Conservation (phyloP, 2,113 vertebrate genomes). For the Oreotrochilus melanogaster region DNA sequence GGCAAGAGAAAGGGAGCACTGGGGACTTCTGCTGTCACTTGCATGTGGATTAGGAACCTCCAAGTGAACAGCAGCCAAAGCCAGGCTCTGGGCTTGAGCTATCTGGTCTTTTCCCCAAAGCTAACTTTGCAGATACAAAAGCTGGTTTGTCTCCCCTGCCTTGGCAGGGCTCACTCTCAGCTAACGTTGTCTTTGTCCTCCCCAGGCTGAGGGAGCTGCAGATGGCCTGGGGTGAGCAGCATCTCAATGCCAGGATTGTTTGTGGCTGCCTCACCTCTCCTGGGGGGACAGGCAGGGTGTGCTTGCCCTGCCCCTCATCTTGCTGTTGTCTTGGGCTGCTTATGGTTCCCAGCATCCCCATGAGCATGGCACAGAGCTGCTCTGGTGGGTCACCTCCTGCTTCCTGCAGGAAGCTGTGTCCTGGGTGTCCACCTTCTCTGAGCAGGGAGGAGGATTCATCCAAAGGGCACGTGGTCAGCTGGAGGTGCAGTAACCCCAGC, state of each 20-base stretch:
- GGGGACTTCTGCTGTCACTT: background rate
- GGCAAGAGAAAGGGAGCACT: background rate
- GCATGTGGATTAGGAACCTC: background rate
- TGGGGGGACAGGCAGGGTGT: background rate
- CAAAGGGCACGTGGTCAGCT: fast-evolving
- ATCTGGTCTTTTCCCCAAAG: background rate
- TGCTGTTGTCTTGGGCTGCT: background rate
- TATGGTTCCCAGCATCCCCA: background rate
- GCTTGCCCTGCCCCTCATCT: fast-evolving
- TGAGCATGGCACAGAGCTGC: background rate
- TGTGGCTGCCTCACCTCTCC: fast-evolving
- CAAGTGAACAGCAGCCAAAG: background rate
- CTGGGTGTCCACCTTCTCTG: background rate
- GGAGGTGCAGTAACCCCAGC: background rate
- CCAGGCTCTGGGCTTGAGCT: background rate
- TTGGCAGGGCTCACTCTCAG: background rate
- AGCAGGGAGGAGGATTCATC: background rate
- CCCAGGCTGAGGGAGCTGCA: fast-evolving
- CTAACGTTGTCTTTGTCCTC: background rate
- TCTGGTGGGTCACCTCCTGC: background rate
- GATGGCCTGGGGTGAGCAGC: background rate
- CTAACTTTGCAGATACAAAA: conserved; percentile 33
- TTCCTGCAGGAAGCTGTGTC: background rate
- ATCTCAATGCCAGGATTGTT: background rate
- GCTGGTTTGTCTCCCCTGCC: background rate